phyloP scores from a whole-genome alignment of 2,797 vertebrate genomes.

The Paedocypris micromegethes region DNA sequence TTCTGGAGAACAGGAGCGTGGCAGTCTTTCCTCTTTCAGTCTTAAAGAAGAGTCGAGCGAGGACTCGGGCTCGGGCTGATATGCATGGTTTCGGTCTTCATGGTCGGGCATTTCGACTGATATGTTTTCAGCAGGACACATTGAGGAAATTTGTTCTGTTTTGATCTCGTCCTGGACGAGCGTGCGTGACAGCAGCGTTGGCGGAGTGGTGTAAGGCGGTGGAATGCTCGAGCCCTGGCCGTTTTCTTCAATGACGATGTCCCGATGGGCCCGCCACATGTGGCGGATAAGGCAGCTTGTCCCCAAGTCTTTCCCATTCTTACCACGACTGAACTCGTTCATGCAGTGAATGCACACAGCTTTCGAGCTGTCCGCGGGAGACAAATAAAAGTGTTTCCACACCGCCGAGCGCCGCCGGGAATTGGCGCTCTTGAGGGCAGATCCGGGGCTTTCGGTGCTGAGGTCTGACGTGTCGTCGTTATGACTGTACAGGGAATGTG shows the following conservation, averaged over 20 bases:
- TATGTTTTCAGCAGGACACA: conserved; percentile 77
- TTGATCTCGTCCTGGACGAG: conserved; percentile 72
- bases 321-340: conserved; percentile 96
- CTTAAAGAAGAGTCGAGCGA: conserved; percentile 73
- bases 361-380: conserved; percentile 91
- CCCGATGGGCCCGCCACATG: conserved; percentile 95
- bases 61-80: conserved; percentile 67
- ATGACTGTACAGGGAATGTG: conserved; percentile 68
- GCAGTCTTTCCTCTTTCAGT: conserved; percentile 67
- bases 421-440: conserved; percentile 80
- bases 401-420: conserved; percentile 91
- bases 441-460: conserved; percentile 67
- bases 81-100: conserved; percentile 73
- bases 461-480: conserved; percentile 75
- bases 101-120: conserved; percentile 71
- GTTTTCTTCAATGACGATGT: conserved; percentile 92
- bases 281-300: conserved; percentile 96
- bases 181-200: conserved; percentile 79
- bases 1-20: conserved; percentile 70
- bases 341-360: conserved; percentile 95
- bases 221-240: conserved; percentile 84
- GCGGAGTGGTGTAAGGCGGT: conserved; percentile 79
- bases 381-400: conserved; percentile 98
- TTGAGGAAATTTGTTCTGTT: conserved; percentile 63
- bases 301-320: conserved; percentile 95